Conservation (phyloP, 2,888 invertebrate genomes). For the Drosophila affinis region DNA sequence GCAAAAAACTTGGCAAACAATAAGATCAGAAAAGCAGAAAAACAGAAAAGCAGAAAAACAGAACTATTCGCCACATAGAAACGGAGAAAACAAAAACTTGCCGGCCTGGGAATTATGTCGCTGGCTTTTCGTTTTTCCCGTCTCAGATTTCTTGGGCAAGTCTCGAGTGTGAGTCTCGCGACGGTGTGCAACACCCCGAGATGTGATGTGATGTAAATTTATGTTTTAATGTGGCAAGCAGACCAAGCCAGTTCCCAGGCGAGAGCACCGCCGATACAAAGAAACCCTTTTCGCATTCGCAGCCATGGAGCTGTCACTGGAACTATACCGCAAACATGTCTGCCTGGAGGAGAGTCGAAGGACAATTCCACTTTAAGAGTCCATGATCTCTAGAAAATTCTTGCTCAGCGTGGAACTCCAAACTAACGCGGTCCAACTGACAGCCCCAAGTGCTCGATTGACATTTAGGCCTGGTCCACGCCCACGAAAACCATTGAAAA, state of each 20-base stretch:
- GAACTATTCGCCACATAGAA: slow-evolving; percentile 59
- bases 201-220: slow-evolving; percentile 8
- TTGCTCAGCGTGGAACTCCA: not conserved
- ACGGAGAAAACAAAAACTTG: slow-evolving; percentile 30
- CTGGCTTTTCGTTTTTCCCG: slow-evolving; percentile 52
- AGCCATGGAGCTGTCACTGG: not conserved
- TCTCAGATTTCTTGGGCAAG: slow-evolving; percentile 31
- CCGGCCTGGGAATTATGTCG: slow-evolving; percentile 72
- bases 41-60: slow-evolving; percentile 41
- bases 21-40: slow-evolving; percentile 59
- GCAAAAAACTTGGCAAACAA: slow-evolving; percentile 61
- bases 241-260: slow-evolving; percentile 11
- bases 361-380: too few relatives aligned
- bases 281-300: not conserved
- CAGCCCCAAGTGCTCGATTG: slow-evolving; percentile 23
- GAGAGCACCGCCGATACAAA: not conserved
- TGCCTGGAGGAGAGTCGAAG: too few relatives aligned
- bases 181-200: slow-evolving; percentile 23
- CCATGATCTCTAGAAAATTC: too few relatives aligned
- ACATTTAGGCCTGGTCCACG: slow-evolving; percentile 32
- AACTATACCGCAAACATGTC: too few relatives aligned
- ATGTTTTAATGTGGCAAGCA: slow-evolving; percentile 12
- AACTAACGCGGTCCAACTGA: slow-evolving; percentile 16
- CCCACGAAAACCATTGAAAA: slow-evolving; percentile 49
- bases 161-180: slow-evolving; percentile 8